phyloP scores from a whole-genome alignment of 23 tunicate genomes.

The Styela clava region DNA sequence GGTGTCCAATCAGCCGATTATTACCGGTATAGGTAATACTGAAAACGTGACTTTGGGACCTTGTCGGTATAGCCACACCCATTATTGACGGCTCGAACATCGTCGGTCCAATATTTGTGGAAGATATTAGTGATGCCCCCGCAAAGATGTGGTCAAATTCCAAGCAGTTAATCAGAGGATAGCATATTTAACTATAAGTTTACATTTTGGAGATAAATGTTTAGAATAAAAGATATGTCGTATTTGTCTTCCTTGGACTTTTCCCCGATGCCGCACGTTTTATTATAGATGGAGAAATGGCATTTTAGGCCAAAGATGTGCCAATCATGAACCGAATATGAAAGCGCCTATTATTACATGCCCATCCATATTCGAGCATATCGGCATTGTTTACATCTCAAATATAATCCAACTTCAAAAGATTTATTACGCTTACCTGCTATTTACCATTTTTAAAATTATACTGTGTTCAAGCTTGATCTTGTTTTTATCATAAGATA shows the following conservation, averaged over 20 bases:
- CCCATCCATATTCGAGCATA: no score
- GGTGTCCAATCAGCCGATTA: no score
- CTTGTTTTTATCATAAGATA: background rate
- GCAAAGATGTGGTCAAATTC: background rate
- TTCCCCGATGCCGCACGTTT: background rate
- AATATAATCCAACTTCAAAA: background rate
- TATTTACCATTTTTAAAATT: background rate
- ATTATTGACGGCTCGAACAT: background rate
- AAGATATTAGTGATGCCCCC: background rate
- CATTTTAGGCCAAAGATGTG: no score
- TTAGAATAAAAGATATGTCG: background rate
- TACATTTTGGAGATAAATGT: background rate
- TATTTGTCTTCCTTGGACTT: background rate
- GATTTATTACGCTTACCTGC: background rate
- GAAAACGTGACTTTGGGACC: background rate
- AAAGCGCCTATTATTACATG: no score
- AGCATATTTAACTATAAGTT: background rate
- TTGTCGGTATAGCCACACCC: background rate
- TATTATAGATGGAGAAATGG: no score
- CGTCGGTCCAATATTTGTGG: background rate
- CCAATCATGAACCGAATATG: no score
- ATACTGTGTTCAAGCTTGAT: background rate
- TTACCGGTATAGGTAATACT: no score
- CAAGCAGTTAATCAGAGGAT: background rate
- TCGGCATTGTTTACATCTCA: background rate